Percentiles rank a stretch among this genome's conserved stretches.
phyloP scores from a whole-genome alignment of 2,888 invertebrate genomes.

The Aleiodes alternator region DNA sequence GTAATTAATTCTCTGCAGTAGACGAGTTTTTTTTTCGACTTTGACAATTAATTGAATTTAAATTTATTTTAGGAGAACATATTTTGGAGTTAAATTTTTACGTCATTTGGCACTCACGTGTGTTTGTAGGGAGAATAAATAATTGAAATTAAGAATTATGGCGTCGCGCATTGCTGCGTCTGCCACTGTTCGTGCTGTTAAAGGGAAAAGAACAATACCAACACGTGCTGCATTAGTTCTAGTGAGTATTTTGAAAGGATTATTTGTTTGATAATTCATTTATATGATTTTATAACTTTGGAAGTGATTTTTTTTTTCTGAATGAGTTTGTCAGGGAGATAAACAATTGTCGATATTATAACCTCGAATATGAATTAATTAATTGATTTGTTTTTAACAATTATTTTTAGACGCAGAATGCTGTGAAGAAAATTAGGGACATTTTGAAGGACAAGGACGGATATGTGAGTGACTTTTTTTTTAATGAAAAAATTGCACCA shows the following conservation, averaged over 20 bases:
- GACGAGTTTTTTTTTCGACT: background rate
- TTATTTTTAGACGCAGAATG: conserved; percentile 84
- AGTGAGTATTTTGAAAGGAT: conserved; percentile 70
- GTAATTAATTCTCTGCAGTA: background rate
- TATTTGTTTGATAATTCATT: background rate
- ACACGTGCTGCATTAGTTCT: conserved; percentile 90
- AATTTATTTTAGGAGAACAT: background rate
- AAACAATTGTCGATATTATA: conserved; percentile 2
- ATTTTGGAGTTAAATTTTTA: background rate
- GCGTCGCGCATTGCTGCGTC: conserved; percentile 88
- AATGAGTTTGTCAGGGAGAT: conserved; percentile 37
- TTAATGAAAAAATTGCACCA: background rate
- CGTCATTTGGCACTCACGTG: conserved; percentile 16
- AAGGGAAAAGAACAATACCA: conserved; percentile 86
- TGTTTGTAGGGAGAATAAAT: background rate
- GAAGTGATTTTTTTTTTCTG: background rate
- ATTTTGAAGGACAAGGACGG: conserved; percentile 86
- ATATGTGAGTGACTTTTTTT: conserved; percentile 77
- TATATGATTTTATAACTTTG: background rate
- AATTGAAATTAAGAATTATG: conserved; percentile 75
- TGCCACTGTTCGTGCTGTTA: conserved; percentile 92
- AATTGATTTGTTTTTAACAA: conserved; percentile 52
- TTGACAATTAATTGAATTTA: background rate
- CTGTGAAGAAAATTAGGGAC: conserved; percentile 89
- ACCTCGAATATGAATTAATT: conserved; percentile 33